Evolutionary conservation across 2,888 invertebrate species (phyloP).

Genomic region (Drosophila mayaguana): DNA sequence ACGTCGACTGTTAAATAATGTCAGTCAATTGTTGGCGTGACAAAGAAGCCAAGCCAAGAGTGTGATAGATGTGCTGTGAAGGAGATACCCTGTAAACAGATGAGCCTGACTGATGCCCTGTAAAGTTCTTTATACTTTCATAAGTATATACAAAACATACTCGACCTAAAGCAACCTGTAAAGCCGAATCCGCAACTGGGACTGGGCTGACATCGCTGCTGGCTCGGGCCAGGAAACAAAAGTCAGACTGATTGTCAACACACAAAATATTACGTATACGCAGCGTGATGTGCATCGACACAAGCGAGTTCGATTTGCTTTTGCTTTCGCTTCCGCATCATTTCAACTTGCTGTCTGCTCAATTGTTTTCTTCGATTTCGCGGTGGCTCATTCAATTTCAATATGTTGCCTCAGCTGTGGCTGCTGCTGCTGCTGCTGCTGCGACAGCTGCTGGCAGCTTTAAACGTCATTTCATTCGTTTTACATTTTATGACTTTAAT

Average conservation of each 20-base stretch:
- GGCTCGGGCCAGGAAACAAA: constrained; percentile 58
- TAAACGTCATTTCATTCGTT: constrained; percentile 41
- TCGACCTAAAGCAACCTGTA: no score
- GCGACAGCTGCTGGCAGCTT: constrained; percentile 34
- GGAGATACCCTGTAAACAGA: not conserved
- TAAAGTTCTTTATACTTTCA: not conserved
- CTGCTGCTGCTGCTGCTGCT: constrained; percentile 12
- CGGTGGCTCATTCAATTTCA: constrained; percentile 47
- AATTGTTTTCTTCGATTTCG: constrained; percentile 57
- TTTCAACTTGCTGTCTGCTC: constrained; percentile 40
- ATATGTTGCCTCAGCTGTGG: constrained; percentile 29
- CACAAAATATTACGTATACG: constrained; percentile 69
- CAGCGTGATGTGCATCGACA: constrained; percentile 49
- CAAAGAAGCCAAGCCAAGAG: constrained; percentile 12
- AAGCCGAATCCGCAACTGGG: not conserved
- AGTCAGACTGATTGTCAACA: constrained; percentile 57
- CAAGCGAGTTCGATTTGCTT: constrained; percentile 26
- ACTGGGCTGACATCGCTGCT: not conserved
- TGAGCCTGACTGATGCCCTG: not conserved
- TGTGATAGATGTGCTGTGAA: not conserved
- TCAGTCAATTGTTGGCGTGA: constrained; percentile 39
- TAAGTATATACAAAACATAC: no score
- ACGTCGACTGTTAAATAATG: constrained; percentile 16
- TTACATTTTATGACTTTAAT: constrained; percentile 53
- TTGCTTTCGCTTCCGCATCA: constrained; percentile 57